These are phyloP conservation scores for Dermochelys coriacea DNA, from an alignment of 2,797 vertebrate genomes.

Conservation along the genomic window DNA sequence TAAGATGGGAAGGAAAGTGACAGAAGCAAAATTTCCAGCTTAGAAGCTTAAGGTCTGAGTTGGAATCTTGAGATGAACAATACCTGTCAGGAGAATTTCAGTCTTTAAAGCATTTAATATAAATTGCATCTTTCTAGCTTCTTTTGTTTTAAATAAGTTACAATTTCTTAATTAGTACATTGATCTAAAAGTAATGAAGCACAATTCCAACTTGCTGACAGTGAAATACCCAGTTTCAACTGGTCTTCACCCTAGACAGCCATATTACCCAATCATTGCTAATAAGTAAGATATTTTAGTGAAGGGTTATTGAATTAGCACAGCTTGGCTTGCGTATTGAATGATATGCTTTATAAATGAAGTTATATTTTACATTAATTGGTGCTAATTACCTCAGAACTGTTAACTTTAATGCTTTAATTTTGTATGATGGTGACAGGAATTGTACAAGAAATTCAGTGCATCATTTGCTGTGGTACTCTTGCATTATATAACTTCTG, in stretches of 20 bases:
- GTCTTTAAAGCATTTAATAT: accelerated
- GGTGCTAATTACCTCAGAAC: conserved; percentile 49
- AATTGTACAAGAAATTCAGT: conserved; percentile 44
- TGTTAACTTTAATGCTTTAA: conserved; percentile 66
- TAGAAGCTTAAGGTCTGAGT: background rate
- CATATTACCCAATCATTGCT: background rate
- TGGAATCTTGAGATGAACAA: background rate
- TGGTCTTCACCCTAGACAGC: background rate
- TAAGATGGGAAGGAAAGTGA: background rate
- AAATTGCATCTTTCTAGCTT: background rate
- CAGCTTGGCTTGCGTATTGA: conserved; percentile 27
- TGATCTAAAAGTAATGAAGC: background rate
- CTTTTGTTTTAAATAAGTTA: background rate
- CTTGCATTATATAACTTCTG: conserved; percentile 10
- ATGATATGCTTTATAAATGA: conserved; percentile 54
- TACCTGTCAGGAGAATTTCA: background rate
- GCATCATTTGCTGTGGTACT: background rate
- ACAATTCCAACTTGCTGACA: background rate
- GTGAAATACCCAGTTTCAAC: background rate
- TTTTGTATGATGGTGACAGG: conserved; percentile 46
- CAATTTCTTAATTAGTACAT: background rate
- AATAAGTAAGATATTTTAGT: conserved; percentile 10
- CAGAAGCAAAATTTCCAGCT: background rate
- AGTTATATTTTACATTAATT: conserved; percentile 69
- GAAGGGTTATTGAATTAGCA: background rate